Percentiles rank a stretch among this genome's conserved stretches.
Conservation (phyloP, 1,140 invertebrate genomes). For the Scaptodrosophila lebanonensis region DNA sequence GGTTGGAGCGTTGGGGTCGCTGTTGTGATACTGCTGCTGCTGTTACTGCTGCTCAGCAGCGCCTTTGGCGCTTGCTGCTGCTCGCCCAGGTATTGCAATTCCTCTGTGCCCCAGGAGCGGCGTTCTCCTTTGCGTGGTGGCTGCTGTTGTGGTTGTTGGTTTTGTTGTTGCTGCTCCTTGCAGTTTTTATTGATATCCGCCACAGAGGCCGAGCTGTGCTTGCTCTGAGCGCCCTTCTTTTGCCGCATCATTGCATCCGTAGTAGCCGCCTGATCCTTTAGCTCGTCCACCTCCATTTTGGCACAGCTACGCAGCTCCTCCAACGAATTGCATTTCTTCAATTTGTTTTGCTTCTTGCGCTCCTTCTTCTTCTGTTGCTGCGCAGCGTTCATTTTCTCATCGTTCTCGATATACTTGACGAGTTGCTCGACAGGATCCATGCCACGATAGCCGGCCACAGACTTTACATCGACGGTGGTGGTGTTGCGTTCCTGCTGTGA, state of each 20-base stretch:
- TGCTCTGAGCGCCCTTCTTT: constrained; percentile 36
- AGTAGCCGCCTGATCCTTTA: constrained; percentile 70
- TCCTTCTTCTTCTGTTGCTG: constrained; percentile 62
- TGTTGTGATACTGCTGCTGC: background rate
- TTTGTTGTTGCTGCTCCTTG: constrained; percentile 11
- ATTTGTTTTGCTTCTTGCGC: constrained; percentile 62
- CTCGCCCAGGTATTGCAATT: constrained; percentile 72
- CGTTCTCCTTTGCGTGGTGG: constrained; percentile 77
- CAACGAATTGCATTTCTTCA: constrained; percentile 83
- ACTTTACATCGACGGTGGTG: constrained; percentile 79
- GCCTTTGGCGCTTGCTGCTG: constrained; percentile 19
- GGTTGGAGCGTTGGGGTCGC: background rate
- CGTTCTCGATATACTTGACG: constrained; percentile 78
- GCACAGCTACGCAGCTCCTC: constrained; percentile 80
- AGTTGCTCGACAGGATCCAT: constrained; percentile 79
- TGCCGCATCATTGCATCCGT: constrained; percentile 77
- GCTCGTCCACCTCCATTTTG: constrained; percentile 69
- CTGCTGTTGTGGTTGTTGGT: constrained; percentile 4
- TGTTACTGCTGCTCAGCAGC: background rate
- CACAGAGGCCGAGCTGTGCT: constrained; percentile 56
- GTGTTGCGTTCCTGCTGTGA: constrained; percentile 78
- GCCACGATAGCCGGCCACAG: constrained; percentile 80
- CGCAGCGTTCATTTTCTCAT: constrained; percentile 22
- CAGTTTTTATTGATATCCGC: constrained; percentile 53
- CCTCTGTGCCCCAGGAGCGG: constrained; percentile 82